These are phyloP conservation scores for Fulica atra DNA, from an alignment of 2,113 vertebrate species.

Conservation along the genomic window DNA sequence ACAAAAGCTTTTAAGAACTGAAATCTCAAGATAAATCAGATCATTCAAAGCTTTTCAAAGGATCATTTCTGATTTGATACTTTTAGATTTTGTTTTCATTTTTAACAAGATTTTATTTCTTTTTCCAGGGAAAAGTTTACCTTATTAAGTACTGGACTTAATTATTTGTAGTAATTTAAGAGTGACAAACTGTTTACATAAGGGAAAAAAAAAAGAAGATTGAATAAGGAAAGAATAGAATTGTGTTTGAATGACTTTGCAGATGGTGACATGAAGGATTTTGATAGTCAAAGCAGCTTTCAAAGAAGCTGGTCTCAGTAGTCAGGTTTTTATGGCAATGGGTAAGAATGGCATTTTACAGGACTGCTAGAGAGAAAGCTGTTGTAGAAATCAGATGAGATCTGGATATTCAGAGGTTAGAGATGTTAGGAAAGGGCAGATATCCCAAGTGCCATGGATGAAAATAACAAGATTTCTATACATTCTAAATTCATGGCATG, in stretches of 20 bases:
- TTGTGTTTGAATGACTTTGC: neutral
- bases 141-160: neutral
- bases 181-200: neutral
- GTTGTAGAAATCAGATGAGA: neutral
- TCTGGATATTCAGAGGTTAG: neutral
- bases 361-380: neutral
- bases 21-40: neutral
- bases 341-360: neutral
- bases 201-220: neutral
- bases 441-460: neutral
- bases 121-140: neutral
- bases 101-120: neutral
- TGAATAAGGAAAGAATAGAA: neutral
- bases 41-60: neutral
- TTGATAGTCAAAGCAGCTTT: neutral
- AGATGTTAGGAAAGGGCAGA: neutral
- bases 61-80: neutral
- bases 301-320: neutral
- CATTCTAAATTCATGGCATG: neutral
- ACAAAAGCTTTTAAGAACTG: neutral
- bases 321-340: neutral
- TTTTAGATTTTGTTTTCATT: neutral
- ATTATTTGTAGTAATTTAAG: neutral
- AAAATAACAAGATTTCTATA: neutral
- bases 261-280: neutral